Percentiles rank a stretch among this genome's conserved stretches.
Evolutionary conservation across 2,797 vertebrate species (phyloP).

Genomic region (Sebastes trivittatus): DNA sequence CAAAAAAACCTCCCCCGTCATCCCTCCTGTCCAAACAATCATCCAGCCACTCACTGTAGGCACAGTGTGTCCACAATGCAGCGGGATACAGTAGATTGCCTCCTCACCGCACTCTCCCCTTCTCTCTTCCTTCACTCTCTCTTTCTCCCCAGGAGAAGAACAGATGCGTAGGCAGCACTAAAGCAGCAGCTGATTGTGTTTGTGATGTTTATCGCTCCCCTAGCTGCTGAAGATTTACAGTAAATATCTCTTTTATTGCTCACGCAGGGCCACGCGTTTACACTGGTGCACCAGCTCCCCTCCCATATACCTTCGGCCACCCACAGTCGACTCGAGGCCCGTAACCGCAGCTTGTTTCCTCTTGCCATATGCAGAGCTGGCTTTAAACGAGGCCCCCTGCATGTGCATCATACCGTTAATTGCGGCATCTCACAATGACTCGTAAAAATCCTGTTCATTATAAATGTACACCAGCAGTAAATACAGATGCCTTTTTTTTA

Average conservation of each 20-base stretch:
- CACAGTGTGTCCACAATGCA: slow-evolving; percentile 1
- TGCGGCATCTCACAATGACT: slow-evolving; percentile 23
- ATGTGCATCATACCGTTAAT: slow-evolving; percentile 44
- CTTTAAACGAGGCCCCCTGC: slow-evolving; percentile 51
- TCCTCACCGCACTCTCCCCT: not conserved
- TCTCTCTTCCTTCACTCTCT: not conserved
- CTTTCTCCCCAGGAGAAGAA: slow-evolving; percentile 55
- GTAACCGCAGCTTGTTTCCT: slow-evolving; percentile 53
- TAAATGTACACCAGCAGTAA: slow-evolving; percentile 23
- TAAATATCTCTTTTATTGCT: slow-evolving; percentile 81
- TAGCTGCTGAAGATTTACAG: slow-evolving; percentile 79
- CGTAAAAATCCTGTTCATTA: slow-evolving; percentile 26
- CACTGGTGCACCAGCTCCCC: slow-evolving; percentile 23
- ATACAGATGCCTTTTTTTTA: slow-evolving; percentile 19
- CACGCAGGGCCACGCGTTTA: slow-evolving; percentile 63
- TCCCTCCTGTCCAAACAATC: not conserved
- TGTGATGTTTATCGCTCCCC: slow-evolving; percentile 79
- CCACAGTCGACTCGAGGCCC: slow-evolving; percentile 55
- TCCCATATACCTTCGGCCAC: slow-evolving; percentile 37
- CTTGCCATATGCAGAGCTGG: slow-evolving; percentile 54
- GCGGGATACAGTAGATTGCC: slow-evolving; percentile 9
- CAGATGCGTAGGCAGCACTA: slow-evolving; percentile 75
- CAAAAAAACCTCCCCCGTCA: not conserved
- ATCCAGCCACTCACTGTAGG: not conserved
- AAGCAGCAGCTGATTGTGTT: slow-evolving; percentile 80